phyloP scores from a whole-genome alignment of 2,888 invertebrate genomes.

The Hypselothyrea guttata region DNA sequence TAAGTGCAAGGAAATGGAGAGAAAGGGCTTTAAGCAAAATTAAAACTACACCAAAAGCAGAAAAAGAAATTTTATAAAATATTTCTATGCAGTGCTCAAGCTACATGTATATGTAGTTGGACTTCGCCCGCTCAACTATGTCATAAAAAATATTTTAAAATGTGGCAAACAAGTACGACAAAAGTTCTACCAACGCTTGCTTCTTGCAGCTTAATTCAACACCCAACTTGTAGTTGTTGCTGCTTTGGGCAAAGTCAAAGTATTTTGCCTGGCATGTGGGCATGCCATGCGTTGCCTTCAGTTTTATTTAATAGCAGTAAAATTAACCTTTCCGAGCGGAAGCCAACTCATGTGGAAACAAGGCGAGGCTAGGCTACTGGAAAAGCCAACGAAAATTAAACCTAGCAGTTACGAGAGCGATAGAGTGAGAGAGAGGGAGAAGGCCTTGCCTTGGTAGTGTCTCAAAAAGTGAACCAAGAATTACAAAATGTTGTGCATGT shows the following conservation, averaged over 20 bases:
- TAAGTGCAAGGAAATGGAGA: constrained; percentile 1
- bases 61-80: too few relatives aligned
- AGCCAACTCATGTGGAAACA: constrained; percentile 54
- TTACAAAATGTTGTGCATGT: constrained; percentile 10
- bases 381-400: constrained; percentile 15
- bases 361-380: constrained; percentile 9
- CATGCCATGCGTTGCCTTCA: constrained; percentile 32
- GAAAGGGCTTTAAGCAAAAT: too few relatives aligned
- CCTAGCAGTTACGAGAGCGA: neutral
- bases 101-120: too few relatives aligned
- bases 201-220: neutral
- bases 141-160: too few relatives aligned
- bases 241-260: constrained; percentile 35
- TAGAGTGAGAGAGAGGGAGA: constrained; percentile 3
- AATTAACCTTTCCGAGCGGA: constrained; percentile 66
- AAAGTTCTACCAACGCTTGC: too few relatives aligned
- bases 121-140: neutral
- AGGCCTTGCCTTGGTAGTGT: constrained; percentile 10
- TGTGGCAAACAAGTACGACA: too few relatives aligned
- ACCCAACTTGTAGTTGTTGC: constrained; percentile 11
- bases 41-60: neutral
- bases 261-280: constrained; percentile 39
- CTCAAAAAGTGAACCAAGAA: constrained; percentile 9
- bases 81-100: too few relatives aligned
- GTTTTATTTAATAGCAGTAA: constrained; percentile 60